phyloP scores from a whole-genome alignment of 1,140 invertebrate species.

The Drosophila ohnishii region DNA sequence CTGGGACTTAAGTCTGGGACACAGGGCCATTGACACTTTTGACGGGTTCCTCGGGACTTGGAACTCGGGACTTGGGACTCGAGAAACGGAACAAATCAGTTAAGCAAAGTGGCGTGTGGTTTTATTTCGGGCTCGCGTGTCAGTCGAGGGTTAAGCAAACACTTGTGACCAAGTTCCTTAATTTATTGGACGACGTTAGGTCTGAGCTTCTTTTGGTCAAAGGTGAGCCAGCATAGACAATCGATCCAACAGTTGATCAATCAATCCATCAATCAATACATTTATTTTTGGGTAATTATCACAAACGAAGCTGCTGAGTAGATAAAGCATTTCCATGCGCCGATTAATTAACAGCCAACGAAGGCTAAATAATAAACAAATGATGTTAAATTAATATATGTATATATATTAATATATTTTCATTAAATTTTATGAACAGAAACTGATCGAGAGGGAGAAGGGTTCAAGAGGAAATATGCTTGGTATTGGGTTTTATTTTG shows the following conservation, averaged over 20 bases:
- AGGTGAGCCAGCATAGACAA: constrained; percentile 16
- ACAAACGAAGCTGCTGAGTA: constrained; percentile 12
- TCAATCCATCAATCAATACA: constrained; percentile 19
- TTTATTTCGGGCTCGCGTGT: constrained; percentile 52
- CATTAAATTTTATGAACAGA: constrained; percentile 19
- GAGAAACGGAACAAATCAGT: constrained; percentile 54
- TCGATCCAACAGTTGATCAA: constrained; percentile 30
- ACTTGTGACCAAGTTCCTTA: constrained; percentile 33
- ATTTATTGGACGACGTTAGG: constrained; percentile 9
- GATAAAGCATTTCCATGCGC: constrained; percentile 16
- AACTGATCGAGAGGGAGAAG: not conserved
- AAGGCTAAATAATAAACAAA: constrained; percentile 27
- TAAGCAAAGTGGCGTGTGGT: constrained; percentile 41
- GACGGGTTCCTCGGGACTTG: constrained; percentile 6
- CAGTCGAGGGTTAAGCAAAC: constrained; percentile 38
- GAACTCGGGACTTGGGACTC: constrained; percentile 1
- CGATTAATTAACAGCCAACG: constrained; percentile 33
- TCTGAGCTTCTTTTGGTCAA: not conserved
- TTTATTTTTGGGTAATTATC: constrained; percentile 11
- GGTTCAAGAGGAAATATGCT: not conserved
- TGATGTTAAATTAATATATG: constrained; percentile 5
- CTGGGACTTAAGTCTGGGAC: constrained; percentile 29
- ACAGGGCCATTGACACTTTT: constrained; percentile 27
- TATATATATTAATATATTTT: not conserved
- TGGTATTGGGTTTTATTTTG: not conserved